Conservation (phyloP, 2,113 vertebrate species). For the Lontra canadensis region DNA sequence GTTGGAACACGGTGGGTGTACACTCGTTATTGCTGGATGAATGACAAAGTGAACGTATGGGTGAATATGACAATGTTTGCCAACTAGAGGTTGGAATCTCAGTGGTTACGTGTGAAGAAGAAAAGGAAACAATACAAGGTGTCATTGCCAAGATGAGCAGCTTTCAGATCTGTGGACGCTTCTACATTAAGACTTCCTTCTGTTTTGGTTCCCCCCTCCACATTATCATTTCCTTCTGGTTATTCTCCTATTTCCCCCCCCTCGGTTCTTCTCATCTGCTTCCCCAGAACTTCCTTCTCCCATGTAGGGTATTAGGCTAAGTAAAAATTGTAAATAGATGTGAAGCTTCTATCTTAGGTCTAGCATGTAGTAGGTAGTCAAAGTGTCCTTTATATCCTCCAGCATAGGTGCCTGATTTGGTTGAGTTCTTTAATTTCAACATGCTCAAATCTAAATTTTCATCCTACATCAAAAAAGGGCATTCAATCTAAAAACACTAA, state of each 20-base stretch:
- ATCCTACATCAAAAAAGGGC: not conserved
- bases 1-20: not conserved
- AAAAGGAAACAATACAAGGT: not conserved
- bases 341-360: not conserved
- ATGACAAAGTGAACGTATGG: not conserved
- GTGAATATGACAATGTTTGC: not conserved
- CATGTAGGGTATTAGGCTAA: not conserved
- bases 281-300: not conserved
- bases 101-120: not conserved
- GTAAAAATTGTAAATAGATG: not conserved
- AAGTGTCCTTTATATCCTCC: not conserved
- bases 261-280: not conserved
- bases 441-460: not conserved
- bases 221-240: not conserved
- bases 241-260: not conserved
- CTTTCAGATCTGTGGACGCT: not conserved
- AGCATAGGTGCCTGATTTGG: not conserved
- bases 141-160: too few relatives aligned
- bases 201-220: not conserved
- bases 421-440: not conserved
- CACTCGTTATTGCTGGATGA: not conserved
- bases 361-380: not conserved
- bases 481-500: not conserved
- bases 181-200: not conserved
- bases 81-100: not conserved